A percentile compares a stretch with the other conserved stretches of the same genome.
phyloP scores from a whole-genome alignment of 2,797 vertebrate species.

The Brachymystax lenok region DNA sequence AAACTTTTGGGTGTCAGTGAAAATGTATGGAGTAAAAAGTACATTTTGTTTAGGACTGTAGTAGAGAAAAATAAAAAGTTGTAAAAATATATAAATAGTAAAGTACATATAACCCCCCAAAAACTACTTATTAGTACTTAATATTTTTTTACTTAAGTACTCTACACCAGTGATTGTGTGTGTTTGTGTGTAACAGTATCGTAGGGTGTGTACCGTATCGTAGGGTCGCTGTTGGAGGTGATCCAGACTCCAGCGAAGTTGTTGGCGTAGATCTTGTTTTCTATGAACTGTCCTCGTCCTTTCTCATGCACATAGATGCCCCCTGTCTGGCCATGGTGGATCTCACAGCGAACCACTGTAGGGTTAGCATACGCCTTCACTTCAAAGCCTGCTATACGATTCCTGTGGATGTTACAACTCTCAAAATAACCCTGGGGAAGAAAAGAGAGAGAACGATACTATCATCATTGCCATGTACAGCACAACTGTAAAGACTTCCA shows the following conservation, averaged over 20 bases:
- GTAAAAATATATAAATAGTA: too few relatives aligned
- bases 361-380: slow-evolving; percentile 99
- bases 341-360: slow-evolving; percentile 97
- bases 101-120: too few relatives aligned
- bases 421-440: slow-evolving; percentile 93
- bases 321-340: slow-evolving; percentile 98
- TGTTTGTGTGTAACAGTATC: not conserved
- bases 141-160: too few relatives aligned
- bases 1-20: too few relatives aligned
- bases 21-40: too few relatives aligned
- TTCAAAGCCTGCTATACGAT: slow-evolving; percentile 98
- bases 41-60: too few relatives aligned
- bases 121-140: too few relatives aligned
- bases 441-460: not conserved
- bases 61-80: too few relatives aligned
- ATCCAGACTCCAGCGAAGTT: slow-evolving; percentile 99
- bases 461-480: not conserved
- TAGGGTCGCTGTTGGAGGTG: slow-evolving; percentile 99
- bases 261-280: slow-evolving; percentile 99
- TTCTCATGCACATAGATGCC: slow-evolving; percentile 99
- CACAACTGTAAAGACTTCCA: not conserved
- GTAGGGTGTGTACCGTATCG: slow-evolving; percentile 82
- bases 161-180: too few relatives aligned
- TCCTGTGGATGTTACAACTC: slow-evolving; percentile 99
- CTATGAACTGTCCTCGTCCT: slow-evolving; percentile 98